Base-by-base conservation (phyloP, 2,888 invertebrate species). In the Metopia argyrocephala region DNA sequence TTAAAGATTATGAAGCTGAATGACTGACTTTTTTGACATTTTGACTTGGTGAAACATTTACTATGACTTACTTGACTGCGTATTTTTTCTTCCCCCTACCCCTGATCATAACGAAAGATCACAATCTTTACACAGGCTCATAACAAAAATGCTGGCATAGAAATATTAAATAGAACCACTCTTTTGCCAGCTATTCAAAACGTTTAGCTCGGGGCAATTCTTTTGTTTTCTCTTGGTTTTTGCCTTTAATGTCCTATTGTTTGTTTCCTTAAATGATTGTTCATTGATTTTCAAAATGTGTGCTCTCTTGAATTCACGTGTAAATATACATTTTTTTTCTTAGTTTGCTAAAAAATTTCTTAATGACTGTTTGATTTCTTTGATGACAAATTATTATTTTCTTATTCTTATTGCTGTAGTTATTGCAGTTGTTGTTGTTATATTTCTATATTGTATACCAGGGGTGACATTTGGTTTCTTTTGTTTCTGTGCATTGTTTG, bases 21-120 rank as follows among this genome's bases (percentile, higher is more conserved):
- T 71, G 46, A 62, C 5, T 79, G 74, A 79, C 69, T 78, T 81
- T 48, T 18, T 70, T 81, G 81, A 81, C 81, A 81, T 81, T 81
- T 75, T 81, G 81, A 81, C 81, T 81, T 78, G 70, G 66, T 65
- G 75, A 65, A 66, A 69, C 59, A 69, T 69, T 54, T 38, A 38
- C 38, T 38, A 38, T n/a, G n/a, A 38, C 38, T 38, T 9, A 38
- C 38, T 38, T 31, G 54, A 71, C 70, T 70, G 61, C 52, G 59
- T 64, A 52, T 74, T 64, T 45, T n/a, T n/a, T n/a, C 15, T 38
- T 38, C 12, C 38, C 31, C 12, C 23, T 62, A 46, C n/a, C n/a
- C n/a, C n/a, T 52, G 78, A 81, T 81, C 78, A 48, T 56, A 66
- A 66, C 74, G 31, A 76, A 76, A 69, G 81, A 81, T 81, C 56